phyloP scores from a whole-genome alignment of 2,888 invertebrate species.

The Penaeus monodon region DNA sequence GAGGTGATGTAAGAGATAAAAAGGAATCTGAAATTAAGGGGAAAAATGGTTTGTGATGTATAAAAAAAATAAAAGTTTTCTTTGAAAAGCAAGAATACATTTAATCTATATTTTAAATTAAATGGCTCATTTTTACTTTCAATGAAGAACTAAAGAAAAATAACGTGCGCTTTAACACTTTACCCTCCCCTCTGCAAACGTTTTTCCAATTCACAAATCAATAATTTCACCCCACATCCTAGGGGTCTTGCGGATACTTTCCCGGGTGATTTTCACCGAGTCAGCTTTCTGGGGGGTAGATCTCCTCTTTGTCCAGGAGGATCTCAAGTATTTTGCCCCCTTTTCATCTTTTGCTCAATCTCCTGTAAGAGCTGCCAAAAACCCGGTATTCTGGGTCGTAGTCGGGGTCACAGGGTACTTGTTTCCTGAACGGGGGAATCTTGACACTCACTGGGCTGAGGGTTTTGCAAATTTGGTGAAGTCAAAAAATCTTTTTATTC shows the following conservation, averaged over 20 bases:
- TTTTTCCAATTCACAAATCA: background rate
- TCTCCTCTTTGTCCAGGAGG: conserved; percentile 27
- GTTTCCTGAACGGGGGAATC: conserved; percentile 30
- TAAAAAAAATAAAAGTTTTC: too few relatives aligned
- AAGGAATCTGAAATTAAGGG: too few relatives aligned
- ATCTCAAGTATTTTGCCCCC: conserved; percentile 31
- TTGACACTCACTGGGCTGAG: background rate
- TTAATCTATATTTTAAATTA: background rate
- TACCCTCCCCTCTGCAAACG: conserved; percentile 12
- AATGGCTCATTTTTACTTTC: background rate
- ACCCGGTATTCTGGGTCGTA: conserved; percentile 41
- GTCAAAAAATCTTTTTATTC: conserved; percentile 28
- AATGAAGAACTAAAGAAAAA: too few relatives aligned
- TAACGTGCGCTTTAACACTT: background rate
- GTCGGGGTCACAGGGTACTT: conserved; percentile 41
- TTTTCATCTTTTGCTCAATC: conserved; percentile 1
- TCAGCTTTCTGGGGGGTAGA: conserved; percentile 13
- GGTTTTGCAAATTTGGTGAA: conserved; percentile 4
- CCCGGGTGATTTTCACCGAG: conserved; percentile 5
- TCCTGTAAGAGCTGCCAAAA: conserved; percentile 33
- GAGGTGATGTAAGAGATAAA: too few relatives aligned
- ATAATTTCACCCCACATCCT: conserved; percentile 6
- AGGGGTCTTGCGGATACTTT: background rate
- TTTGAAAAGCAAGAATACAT: too few relatives aligned
- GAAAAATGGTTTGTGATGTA: too few relatives aligned